Conservation (phyloP, 2,797 vertebrate genomes). For the Ibycter americanus region DNA sequence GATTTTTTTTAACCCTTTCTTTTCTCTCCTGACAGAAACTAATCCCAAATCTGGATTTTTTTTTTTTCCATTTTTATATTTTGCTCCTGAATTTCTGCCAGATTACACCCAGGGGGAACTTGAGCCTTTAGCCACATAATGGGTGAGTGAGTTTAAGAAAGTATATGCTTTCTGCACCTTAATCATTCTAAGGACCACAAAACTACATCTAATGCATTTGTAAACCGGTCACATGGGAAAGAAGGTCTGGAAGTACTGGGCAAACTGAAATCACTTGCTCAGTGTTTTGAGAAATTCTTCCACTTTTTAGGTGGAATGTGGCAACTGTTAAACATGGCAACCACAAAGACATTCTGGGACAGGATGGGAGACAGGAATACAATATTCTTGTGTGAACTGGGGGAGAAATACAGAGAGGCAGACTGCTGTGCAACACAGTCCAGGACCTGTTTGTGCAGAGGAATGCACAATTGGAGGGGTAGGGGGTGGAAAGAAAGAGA, state of each 20-base stretch:
- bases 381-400: constrained; percentile 36
- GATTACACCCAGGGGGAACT: background rate
- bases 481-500: background rate
- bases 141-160: background rate
- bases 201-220: background rate
- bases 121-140: background rate
- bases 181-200: background rate
- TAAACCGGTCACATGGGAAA: background rate
- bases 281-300: constrained; percentile 33
- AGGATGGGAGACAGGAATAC: constrained; percentile 21
- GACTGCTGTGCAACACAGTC: background rate
- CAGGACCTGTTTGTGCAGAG: constrained; percentile 10
- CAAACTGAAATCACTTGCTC: background rate
- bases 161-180: background rate
- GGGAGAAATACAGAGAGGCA: background rate
- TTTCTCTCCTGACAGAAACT: background rate
- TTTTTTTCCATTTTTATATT: background rate
- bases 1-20: background rate
- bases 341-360: constrained; percentile 8
- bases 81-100: background rate
- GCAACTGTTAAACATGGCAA: constrained; percentile 6
- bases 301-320: constrained; percentile 31
- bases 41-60: background rate
- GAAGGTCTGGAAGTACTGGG: background rate
- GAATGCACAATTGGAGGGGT: background rate